Evolutionary conservation across 2,113 vertebrate species (phyloP).

Genomic region (Egretta garzetta): DNA sequence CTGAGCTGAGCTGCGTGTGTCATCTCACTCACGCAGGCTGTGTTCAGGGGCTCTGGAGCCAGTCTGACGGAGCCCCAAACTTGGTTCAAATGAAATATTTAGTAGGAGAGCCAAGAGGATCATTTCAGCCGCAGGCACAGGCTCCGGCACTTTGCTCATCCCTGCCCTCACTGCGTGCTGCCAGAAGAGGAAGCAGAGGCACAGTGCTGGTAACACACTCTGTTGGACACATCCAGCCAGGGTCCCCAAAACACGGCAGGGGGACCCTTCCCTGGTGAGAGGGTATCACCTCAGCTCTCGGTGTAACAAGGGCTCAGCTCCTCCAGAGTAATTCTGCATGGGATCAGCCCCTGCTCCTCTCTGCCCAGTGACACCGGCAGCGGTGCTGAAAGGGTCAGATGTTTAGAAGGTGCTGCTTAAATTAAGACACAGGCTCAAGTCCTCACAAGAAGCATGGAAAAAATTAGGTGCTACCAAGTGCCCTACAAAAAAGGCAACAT

Average conservation of each 20-base stretch:
- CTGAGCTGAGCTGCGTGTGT: no score
- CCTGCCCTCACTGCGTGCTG: accelerated
- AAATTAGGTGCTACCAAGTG: neutral
- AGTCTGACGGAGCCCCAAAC: neutral
- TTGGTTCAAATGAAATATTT: neutral
- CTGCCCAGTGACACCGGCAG: neutral
- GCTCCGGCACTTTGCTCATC: neutral
- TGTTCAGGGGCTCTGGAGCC: neutral
- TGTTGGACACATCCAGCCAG: accelerated
- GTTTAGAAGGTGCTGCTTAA: neutral
- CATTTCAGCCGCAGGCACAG: neutral
- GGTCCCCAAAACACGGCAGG: accelerated
- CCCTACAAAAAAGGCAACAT: neutral
- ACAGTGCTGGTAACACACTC: neutral
- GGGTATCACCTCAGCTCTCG: neutral
- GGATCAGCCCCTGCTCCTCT: neutral
- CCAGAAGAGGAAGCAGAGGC: neutral
- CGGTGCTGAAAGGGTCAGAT: neutral
- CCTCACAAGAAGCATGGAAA: neutral
- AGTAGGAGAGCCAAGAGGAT: neutral
- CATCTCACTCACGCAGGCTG: neutral
- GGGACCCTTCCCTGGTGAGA: neutral
- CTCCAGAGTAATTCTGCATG: neutral
- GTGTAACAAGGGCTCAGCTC: neutral
- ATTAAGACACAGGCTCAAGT: neutral